Conservation (phyloP, 2,888 invertebrate genomes). For the Philopedon plagiatum region DNA sequence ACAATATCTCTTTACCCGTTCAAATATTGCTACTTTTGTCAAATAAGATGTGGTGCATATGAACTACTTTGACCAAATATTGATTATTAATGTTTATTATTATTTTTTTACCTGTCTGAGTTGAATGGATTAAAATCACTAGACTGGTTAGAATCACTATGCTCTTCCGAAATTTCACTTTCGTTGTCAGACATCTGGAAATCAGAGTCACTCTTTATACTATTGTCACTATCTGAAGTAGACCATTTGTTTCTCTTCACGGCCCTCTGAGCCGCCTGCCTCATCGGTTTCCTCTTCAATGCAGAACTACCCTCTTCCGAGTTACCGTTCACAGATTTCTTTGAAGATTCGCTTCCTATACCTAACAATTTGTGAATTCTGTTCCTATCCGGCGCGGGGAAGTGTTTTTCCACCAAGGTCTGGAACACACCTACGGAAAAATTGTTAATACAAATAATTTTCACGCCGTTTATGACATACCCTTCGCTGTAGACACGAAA, state of each 20-base stretch:
- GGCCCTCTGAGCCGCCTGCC: conserved; percentile 74
- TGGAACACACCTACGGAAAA: conserved; percentile 85
- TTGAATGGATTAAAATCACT: conserved; percentile 96
- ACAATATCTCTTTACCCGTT: no score
- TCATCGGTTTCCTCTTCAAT: conserved; percentile 74
- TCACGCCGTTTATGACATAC: conserved; percentile 73
- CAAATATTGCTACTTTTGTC: no score
- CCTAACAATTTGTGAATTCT: conserved; percentile 68
- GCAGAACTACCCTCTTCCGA: conserved; percentile 61
- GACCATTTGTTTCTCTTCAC: conserved; percentile 76
- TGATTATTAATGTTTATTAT: no score
- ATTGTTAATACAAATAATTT: neutral
- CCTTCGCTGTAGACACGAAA: conserved; percentile 97
- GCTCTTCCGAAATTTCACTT: conserved; percentile 71
- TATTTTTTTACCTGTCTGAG: conserved; percentile 72
- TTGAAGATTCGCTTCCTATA: conserved; percentile 67
- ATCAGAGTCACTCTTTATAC: conserved; percentile 72
- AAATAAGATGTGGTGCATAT: no score
- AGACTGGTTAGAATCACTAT: conserved; percentile 75
- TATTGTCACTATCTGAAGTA: conserved; percentile 77
- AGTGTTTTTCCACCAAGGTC: conserved; percentile 97
- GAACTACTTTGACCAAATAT: no score
- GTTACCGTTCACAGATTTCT: conserved; percentile 60
- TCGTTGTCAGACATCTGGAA: conserved; percentile 71
- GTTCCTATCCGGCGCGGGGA: conserved; percentile 92